A percentile compares a stretch with the other conserved stretches of the same genome.
Evolutionary conservation across 2,113 vertebrate species (phyloP).

Genomic region (Chaenocephalus aceratus): DNA sequence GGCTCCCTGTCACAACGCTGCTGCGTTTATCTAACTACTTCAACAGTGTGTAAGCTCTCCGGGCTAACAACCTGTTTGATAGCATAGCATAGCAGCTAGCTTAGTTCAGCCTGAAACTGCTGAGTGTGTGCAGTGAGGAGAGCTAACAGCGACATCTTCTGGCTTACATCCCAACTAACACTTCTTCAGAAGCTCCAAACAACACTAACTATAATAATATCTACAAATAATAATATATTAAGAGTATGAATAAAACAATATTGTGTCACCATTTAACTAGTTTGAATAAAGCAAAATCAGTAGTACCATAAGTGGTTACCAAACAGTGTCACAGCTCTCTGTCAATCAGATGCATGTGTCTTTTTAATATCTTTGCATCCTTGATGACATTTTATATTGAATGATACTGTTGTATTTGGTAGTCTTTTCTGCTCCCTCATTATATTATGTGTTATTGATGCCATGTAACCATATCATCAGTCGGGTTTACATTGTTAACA

Average conservation of each 20-base stretch:
- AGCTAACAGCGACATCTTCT: conserved; percentile 34
- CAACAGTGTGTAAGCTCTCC: neutral
- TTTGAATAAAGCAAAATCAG: too few species aligned
- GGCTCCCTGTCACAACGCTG: neutral
- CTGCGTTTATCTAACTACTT: neutral
- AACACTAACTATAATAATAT: neutral
- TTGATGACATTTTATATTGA: neutral
- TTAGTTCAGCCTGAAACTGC: conserved; percentile 27
- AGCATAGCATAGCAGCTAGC: conserved; percentile 20
- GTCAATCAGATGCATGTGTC: too few species aligned
- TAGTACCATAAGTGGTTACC: too few species aligned
- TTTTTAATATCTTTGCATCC: neutral
- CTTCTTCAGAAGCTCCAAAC: neutral
- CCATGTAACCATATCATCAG: too few species aligned
- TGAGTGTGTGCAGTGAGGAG: neutral
- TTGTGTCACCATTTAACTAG: too few species aligned
- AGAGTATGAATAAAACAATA: too few species aligned
- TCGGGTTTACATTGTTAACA: too few species aligned
- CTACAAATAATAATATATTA: neutral
- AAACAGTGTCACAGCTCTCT: too few species aligned
- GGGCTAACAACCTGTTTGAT: conserved; percentile 52
- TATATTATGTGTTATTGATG: too few species aligned
- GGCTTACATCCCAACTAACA: neutral
- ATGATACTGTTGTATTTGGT: too few species aligned
- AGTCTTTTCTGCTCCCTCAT: too few species aligned